These are phyloP conservation scores for Tamandua tetradactyla DNA, from an alignment of 2,797 vertebrate genomes.

Conservation along the genomic window DNA sequence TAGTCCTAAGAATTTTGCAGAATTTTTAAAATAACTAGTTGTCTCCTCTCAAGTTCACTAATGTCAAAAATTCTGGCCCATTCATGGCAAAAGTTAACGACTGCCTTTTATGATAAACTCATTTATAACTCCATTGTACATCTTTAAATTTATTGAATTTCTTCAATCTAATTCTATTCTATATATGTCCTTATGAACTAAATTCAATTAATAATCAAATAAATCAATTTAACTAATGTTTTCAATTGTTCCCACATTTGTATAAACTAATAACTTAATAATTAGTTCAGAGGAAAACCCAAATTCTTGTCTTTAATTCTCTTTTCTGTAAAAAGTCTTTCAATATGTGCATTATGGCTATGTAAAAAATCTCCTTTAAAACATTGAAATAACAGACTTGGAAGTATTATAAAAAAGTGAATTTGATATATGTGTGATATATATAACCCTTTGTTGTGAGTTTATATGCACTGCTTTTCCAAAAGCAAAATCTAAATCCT, in stretches of 20 bases:
- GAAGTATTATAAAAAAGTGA: neutral
- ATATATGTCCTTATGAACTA: neutral
- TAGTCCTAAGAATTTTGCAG: neutral
- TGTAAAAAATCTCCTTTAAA: neutral
- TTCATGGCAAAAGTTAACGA: neutral
- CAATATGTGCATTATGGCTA: neutral
- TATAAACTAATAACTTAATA: neutral
- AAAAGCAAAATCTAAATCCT: neutral
- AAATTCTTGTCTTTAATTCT: neutral
- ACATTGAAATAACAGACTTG: neutral
- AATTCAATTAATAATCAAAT: neutral
- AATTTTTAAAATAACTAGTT: neutral
- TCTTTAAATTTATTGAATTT: neutral
- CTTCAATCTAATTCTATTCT: neutral
- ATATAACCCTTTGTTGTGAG: neutral
- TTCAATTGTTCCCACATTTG: conserved; percentile 15
- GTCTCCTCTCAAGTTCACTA: neutral
- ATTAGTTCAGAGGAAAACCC: neutral
- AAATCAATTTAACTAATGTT: too few species aligned
- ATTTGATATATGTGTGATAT: neutral
- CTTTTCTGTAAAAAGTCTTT: neutral
- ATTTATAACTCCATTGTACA: neutral
- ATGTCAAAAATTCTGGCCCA: neutral
- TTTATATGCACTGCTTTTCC: neutral
- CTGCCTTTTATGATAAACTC: neutral